These are phyloP conservation scores for Leptinotarsa haldemani DNA, from an alignment of 2,888 invertebrate genomes.

Conservation along the genomic window DNA sequence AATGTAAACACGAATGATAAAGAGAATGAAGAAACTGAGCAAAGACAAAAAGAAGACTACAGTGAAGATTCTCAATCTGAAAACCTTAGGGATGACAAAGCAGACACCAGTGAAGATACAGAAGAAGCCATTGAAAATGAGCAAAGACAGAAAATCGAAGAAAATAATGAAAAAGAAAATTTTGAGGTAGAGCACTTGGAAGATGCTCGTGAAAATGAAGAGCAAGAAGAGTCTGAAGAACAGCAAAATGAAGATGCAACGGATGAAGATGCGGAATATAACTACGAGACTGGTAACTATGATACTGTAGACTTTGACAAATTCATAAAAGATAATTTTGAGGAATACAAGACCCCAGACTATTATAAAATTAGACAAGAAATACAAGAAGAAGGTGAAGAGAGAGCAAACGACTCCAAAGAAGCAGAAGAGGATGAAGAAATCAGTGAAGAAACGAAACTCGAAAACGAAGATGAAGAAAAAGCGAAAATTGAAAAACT, in stretches of 20 bases:
- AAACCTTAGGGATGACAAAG: slow-evolving; percentile 29
- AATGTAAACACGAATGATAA: neutral
- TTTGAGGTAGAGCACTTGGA: slow-evolving; percentile 39
- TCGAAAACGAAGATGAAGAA: slow-evolving; percentile 22
- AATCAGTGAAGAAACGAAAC: slow-evolving; percentile 32
- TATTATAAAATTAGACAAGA: slow-evolving; percentile 42
- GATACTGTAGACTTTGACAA: slow-evolving; percentile 40
- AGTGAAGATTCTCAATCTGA: slow-evolving; percentile 35
- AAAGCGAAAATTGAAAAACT: slow-evolving; percentile 32
- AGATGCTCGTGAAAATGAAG: slow-evolving; percentile 26
- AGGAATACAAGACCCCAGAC: slow-evolving; percentile 31
- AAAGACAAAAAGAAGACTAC: slow-evolving; percentile 31
- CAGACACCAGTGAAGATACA: slow-evolving; percentile 22
- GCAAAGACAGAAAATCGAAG: slow-evolving; percentile 26
- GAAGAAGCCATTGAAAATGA: slow-evolving; percentile 36
- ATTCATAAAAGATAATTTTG: slow-evolving; percentile 43
- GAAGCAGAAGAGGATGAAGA: slow-evolving; percentile 25
- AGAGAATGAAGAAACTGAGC: slow-evolving; percentile 30
- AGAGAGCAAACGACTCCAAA: slow-evolving; percentile 22
- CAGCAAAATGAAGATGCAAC: slow-evolving; percentile 33
- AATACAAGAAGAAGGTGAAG: slow-evolving; percentile 35
- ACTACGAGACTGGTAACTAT: slow-evolving; percentile 38
- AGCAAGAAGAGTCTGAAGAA: slow-evolving; percentile 16
- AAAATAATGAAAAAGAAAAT: slow-evolving; percentile 41
- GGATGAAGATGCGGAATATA: slow-evolving; percentile 17